These are phyloP conservation scores for Tachysurus fulvidraco DNA, from an alignment of 2,113 vertebrate species.

Conservation along the genomic window DNA sequence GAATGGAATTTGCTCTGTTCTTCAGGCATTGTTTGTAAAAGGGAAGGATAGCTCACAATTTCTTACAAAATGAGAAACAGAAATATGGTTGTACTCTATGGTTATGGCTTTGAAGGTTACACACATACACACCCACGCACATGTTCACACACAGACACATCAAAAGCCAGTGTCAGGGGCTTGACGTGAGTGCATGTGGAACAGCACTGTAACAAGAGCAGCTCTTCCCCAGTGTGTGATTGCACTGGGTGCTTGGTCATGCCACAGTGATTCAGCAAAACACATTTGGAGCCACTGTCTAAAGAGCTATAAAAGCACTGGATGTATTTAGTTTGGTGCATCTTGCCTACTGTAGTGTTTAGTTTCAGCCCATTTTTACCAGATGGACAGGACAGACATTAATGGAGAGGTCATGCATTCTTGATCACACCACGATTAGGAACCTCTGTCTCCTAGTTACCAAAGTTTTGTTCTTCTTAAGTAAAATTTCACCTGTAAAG, in stretches of 20 bases:
- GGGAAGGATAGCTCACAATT: slow-evolving; percentile 38
- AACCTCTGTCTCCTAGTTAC: slow-evolving; percentile 23
- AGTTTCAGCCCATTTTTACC: slow-evolving; percentile 71
- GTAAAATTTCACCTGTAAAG: background rate
- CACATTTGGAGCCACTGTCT: slow-evolving; percentile 61
- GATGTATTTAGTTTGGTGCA: slow-evolving; percentile 61
- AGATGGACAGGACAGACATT: slow-evolving; percentile 65
- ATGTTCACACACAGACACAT: slow-evolving; percentile 41
- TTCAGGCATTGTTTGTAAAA: slow-evolving; percentile 41
- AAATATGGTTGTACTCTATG: slow-evolving; percentile 27
- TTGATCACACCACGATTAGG: slow-evolving; percentile 37
- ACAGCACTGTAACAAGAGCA: slow-evolving; percentile 42
- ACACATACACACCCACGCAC: slow-evolving; percentile 28
- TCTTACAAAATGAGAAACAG: slow-evolving; percentile 24
- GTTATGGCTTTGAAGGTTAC: slow-evolving; percentile 28
- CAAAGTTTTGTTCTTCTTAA: slow-evolving; percentile 18
- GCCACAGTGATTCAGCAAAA: slow-evolving; percentile 76
- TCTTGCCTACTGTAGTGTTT: slow-evolving; percentile 69
- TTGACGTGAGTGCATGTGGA: slow-evolving; percentile 45
- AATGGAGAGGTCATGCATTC: slow-evolving; percentile 58
- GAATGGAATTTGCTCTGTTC: slow-evolving; percentile 33
- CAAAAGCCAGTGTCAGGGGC: slow-evolving; percentile 50
- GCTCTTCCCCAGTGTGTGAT: slow-evolving; percentile 60
- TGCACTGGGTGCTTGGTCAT: slow-evolving; percentile 61
- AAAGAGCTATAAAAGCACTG: slow-evolving; percentile 62